A percentile compares a stretch with the other conserved stretches of the same genome.
phyloP scores from a whole-genome alignment of 2,888 invertebrate genomes.

The Sabatieria punctata region DNA sequence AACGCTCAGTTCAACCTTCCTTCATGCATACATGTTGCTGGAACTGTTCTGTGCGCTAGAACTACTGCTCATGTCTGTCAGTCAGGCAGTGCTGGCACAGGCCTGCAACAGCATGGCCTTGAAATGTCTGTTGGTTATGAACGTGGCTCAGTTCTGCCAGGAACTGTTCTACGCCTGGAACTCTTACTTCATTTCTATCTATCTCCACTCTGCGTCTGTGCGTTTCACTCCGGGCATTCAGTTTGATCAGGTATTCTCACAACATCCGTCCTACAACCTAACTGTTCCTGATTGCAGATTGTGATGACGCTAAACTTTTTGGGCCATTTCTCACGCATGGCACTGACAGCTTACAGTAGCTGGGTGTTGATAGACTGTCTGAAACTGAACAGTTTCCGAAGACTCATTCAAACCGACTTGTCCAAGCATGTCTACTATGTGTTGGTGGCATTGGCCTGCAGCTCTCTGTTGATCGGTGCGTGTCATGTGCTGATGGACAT shows the following conservation, averaged over 20 bases:
- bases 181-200: slow-evolving; percentile 4
- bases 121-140: not conserved
- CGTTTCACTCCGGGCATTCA: not conserved
- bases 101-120: not conserved
- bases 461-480: not conserved
- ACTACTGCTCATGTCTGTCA: not conserved
- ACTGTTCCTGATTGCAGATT: not conserved
- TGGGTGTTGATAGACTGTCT: not conserved
- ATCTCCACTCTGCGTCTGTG: not conserved
- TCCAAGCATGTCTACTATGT: not conserved
- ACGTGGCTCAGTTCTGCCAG: not conserved
- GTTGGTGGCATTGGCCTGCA: not conserved
- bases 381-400: not conserved
- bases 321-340: slow-evolving; percentile 1
- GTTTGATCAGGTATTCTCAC: not conserved
- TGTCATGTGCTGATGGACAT: slow-evolving; percentile 1
- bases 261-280: not conserved
- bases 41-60: slow-evolving; percentile 1
- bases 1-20: not conserved
- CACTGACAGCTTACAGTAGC: not conserved
- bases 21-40: slow-evolving; percentile 5
- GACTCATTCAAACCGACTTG: not conserved
- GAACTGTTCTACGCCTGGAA: slow-evolving; percentile 5
- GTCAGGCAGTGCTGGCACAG: not conserved
- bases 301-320: slow-evolving; percentile 5